Conservation (phyloP, 2,113 vertebrate species). For the Pogona vitticeps region DNA sequence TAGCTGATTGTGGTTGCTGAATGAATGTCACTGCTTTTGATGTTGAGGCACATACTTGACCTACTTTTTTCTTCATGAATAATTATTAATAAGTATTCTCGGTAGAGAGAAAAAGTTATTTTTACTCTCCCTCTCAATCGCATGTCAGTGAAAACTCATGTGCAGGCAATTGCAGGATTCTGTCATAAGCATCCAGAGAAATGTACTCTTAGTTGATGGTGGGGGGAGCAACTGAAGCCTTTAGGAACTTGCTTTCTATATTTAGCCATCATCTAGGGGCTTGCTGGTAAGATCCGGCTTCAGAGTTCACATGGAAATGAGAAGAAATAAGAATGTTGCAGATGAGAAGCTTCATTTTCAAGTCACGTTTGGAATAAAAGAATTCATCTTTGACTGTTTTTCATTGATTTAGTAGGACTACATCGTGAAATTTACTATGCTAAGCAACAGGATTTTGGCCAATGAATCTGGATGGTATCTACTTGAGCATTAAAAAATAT, state of each 20-base stretch:
- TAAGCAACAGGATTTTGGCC: too few relatives aligned
- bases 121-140: conserved; percentile 11
- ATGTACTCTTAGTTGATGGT: background rate
- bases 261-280: background rate
- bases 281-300: background rate
- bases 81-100: conserved; percentile 18
- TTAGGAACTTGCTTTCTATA: background rate
- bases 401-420: background rate
- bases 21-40: background rate
- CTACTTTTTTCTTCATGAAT: background rate
- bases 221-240: background rate
- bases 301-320: background rate
- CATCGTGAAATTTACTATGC: too few relatives aligned
- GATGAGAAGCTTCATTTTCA: background rate
- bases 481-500: too few relatives aligned
- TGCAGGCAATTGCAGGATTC: conserved; percentile 1
- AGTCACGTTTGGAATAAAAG: background rate
- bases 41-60: background rate
- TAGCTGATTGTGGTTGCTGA: background rate
- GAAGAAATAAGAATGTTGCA: background rate
- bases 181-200: background rate
- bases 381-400: background rate
- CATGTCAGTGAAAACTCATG: background rate
- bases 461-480: too few relatives aligned
- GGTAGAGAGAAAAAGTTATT: background rate